A percentile compares a stretch with the other conserved stretches of the same genome.
phyloP scores from a whole-genome alignment of 2,797 vertebrate species.

The Emydoidea blandingii region DNA sequence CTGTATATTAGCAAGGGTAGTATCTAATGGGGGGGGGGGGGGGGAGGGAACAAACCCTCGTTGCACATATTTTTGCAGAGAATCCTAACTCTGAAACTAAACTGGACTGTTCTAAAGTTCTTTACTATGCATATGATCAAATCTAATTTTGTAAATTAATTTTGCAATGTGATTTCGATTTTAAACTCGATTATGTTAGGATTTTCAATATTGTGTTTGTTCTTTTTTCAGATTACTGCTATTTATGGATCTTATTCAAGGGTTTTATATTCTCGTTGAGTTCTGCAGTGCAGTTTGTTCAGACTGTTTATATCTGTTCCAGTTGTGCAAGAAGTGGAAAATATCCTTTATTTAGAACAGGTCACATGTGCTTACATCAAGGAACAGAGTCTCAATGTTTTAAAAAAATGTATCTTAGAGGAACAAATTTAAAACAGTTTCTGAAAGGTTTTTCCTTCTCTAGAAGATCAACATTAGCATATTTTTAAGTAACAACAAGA shows the following conservation, averaged over 20 bases:
- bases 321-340: constrained; percentile 89
- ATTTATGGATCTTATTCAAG: constrained; percentile 79
- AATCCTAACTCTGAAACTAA: constrained; percentile 37
- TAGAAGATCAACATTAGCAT: constrained; percentile 66
- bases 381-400: constrained; percentile 78
- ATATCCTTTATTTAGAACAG: constrained; percentile 88
- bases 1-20: neutral
- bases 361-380: constrained; percentile 86
- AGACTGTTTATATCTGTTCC: constrained; percentile 86
- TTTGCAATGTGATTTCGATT: constrained; percentile 73
- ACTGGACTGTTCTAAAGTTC: constrained; percentile 44
- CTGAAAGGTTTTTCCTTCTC: constrained; percentile 77
- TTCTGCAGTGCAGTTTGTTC: constrained; percentile 81
- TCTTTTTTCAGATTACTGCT: constrained; percentile 73
- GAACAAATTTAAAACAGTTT: constrained; percentile 81
- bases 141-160: constrained; percentile 75
- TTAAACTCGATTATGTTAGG: constrained; percentile 76
- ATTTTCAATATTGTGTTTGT: constrained; percentile 63
- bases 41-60: neutral
- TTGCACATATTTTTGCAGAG: neutral
- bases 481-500: constrained; percentile 66
- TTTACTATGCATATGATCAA: constrained; percentile 63
- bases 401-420: constrained; percentile 78
- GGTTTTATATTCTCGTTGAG: constrained; percentile 76
- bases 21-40: neutral